phyloP scores from a whole-genome alignment of 2,888 invertebrate species.

The Ischnura elegans region DNA sequence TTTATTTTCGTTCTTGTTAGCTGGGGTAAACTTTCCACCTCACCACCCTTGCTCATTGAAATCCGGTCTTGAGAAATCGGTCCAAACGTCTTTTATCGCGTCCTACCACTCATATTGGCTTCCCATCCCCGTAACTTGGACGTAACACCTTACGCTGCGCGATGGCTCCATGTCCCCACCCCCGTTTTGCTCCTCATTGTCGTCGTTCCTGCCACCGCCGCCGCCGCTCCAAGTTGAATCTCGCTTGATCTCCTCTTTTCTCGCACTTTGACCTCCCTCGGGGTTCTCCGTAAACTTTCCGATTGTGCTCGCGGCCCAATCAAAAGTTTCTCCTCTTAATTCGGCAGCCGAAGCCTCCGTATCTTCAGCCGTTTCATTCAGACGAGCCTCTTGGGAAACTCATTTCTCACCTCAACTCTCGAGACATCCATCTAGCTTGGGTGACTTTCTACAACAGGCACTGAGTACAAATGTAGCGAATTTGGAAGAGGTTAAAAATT shows the following conservation, averaged over 20 bases:
- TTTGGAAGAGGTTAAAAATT: too few species aligned
- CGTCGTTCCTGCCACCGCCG: too few species aligned
- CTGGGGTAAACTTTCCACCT: background rate
- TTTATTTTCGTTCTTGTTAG: background rate
- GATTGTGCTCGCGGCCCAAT: background rate
- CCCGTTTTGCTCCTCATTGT: too few species aligned
- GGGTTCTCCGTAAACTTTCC: background rate
- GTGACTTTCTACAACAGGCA: too few species aligned
- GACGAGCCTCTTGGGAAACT: background rate
- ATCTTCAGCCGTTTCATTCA: background rate
- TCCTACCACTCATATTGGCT: background rate
- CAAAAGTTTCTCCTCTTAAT: background rate
- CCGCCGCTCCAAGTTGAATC: too few species aligned
- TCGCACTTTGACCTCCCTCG: background rate
- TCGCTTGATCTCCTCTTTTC: background rate
- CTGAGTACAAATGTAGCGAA: too few species aligned
- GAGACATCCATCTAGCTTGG: background rate
- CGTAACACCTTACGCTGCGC: too few species aligned
- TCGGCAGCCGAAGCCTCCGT: background rate
- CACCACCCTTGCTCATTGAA: too few species aligned
- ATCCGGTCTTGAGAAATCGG: background rate
- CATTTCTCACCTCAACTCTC: background rate
- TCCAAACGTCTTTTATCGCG: background rate
- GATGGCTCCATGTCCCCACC: too few species aligned
- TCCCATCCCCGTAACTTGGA: too few species aligned